Evolutionary conservation across 2,113 vertebrate genomes (phyloP).

Genomic region (Percina caprodes): DNA sequence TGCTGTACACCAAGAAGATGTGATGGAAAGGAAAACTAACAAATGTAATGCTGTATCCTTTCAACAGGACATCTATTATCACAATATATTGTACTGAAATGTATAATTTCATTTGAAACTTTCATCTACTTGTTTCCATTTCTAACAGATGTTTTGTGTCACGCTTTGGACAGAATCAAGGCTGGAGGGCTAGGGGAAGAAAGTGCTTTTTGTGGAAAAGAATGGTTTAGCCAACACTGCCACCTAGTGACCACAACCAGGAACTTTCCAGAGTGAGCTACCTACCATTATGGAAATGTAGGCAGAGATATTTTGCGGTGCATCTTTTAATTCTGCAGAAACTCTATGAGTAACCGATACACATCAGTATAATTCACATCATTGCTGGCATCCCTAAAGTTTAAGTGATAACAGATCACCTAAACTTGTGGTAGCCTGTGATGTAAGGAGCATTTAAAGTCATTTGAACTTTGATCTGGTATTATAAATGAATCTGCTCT

Average conservation of each 20-base stretch:
- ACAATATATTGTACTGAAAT: background rate
- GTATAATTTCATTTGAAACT: background rate
- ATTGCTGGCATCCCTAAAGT: background rate
- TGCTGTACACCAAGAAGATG: no score
- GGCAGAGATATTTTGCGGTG: no score
- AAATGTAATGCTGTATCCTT: background rate
- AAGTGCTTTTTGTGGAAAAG: slow-evolving; percentile 67
- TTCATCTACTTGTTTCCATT: background rate
- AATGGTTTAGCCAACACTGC: slow-evolving; percentile 56
- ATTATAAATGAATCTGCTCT: background rate
- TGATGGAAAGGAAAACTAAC: no score
- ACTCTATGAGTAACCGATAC: no score
- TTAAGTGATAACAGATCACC: no score
- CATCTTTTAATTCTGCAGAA: background rate
- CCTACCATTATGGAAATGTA: background rate
- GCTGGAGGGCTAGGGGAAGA: slow-evolving; percentile 75
- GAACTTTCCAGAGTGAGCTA: background rate
- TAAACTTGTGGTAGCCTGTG: background rate
- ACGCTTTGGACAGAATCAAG: slow-evolving; percentile 76
- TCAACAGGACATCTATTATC: no score
- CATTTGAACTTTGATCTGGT: background rate
- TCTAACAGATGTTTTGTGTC: slow-evolving; percentile 74
- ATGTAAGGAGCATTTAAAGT: no score
- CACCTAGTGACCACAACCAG: slow-evolving; percentile 32
- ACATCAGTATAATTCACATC: background rate